These are phyloP conservation scores for Stomatorhinus walkeri DNA, from an alignment of 2,797 vertebrate genomes.

Conservation along the genomic window DNA sequence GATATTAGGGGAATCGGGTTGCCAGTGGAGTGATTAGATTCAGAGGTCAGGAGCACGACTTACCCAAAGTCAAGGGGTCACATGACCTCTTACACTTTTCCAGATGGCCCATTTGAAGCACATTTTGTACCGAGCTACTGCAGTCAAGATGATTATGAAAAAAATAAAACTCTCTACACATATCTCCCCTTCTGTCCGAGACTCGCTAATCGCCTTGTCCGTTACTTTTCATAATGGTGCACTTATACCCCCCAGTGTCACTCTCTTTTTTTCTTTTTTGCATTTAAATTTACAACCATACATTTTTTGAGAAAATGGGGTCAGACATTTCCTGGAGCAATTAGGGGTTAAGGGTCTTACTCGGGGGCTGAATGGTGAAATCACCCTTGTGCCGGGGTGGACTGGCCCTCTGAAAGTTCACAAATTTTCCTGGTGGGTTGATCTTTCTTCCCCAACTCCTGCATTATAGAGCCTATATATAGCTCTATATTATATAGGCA, in stretches of 20 bases:
- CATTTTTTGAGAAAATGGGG: not conserved
- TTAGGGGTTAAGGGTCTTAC: not conserved
- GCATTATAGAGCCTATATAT: not conserved
- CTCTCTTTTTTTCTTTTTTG: not conserved
- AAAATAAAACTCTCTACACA: not conserved
- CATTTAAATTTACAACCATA: not conserved
- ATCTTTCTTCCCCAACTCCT: not conserved
- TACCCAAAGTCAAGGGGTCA: constrained; percentile 22
- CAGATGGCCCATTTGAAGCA: constrained; percentile 35
- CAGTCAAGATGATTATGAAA: not conserved
- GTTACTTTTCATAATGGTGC: not conserved
- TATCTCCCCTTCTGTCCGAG: not conserved
- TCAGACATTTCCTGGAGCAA: not conserved
- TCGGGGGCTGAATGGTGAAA: not conserved
- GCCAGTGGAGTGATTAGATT: constrained; percentile 25
- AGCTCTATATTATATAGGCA: not conserved
- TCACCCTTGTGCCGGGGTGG: not conserved
- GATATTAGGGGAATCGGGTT: constrained; percentile 26
- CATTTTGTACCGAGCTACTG: not conserved
- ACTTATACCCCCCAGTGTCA: not conserved
- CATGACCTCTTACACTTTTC: constrained; percentile 41
- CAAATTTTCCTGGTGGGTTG: not conserved
- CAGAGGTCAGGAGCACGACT: constrained; percentile 32
- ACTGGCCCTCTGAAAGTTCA: not conserved
- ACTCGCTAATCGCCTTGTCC: not conserved